Evolutionary conservation across 2,797 vertebrate genomes (phyloP).

Genomic region (Brachyrhaphis roseni): DNA sequence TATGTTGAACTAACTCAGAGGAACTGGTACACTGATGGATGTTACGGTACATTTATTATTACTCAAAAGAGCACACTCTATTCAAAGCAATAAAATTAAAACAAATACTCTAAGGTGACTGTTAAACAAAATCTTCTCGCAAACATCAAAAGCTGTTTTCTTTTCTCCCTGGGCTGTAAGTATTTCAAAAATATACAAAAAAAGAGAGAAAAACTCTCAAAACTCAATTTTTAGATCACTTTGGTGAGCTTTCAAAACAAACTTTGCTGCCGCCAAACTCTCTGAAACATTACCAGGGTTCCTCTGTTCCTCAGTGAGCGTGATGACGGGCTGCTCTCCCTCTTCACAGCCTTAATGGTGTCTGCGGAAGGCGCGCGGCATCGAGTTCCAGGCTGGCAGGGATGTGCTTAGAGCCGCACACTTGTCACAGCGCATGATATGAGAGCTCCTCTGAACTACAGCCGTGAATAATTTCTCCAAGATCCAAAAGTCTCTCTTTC

Average conservation of each 20-base stretch:
- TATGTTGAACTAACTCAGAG: neutral
- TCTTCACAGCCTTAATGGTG: slow-evolving; percentile 74
- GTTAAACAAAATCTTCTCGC: slow-evolving; percentile 35
- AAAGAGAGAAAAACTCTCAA: slow-evolving; percentile 23
- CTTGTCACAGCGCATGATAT: slow-evolving; percentile 77
- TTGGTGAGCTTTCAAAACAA: slow-evolving; percentile 73
- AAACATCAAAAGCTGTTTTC: slow-evolving; percentile 60
- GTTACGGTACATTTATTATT: slow-evolving; percentile 6
- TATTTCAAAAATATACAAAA: slow-evolving; percentile 31
- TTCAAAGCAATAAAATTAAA: neutral
- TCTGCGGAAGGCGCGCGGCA: slow-evolving; percentile 59
- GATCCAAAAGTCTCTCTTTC: slow-evolving; percentile 64
- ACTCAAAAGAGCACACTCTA: slow-evolving; percentile 7
- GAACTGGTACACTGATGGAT: slow-evolving; percentile 9
- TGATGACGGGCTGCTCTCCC: slow-evolving; percentile 61
- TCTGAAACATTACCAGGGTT: slow-evolving; percentile 55
- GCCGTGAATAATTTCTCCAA: slow-evolving; percentile 78
- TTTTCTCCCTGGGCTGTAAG: slow-evolving; percentile 49
- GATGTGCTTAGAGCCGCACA: slow-evolving; percentile 67
- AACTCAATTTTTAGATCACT: slow-evolving; percentile 65
- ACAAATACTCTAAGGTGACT: slow-evolving; percentile 28
- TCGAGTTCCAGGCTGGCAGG: slow-evolving; percentile 65
- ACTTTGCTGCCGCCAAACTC: slow-evolving; percentile 60
- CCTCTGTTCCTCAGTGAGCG: slow-evolving; percentile 60
- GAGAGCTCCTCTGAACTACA: slow-evolving; percentile 74